These are phyloP conservation scores for Callopanchax toddi DNA, from an alignment of 2,113 vertebrate genomes.

Conservation along the genomic window DNA sequence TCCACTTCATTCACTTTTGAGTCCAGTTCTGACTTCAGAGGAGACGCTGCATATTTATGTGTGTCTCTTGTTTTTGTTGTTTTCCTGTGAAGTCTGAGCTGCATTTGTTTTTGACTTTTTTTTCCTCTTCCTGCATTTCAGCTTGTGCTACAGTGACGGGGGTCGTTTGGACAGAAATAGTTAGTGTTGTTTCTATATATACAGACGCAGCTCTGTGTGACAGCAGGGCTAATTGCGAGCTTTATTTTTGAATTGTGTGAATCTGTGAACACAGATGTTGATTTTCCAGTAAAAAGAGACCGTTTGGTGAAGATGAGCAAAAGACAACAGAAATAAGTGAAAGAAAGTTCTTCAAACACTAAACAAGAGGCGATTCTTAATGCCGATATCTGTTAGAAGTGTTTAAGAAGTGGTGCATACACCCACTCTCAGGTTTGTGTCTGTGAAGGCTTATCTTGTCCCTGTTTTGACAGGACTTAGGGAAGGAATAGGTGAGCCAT, in stretches of 20 bases:
- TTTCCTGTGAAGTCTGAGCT: constrained; percentile 19
- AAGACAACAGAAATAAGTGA: background rate
- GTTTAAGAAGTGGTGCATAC: constrained; percentile 38
- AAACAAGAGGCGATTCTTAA: constrained; percentile 10
- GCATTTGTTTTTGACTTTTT: constrained; percentile 36
- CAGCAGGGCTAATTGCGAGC: constrained; percentile 5
- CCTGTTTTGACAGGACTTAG: constrained; percentile 53
- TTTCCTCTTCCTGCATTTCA: constrained; percentile 36
- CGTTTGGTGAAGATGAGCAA: too few relatives aligned
- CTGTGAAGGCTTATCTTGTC: constrained; percentile 61
- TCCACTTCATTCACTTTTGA: constrained; percentile 53
- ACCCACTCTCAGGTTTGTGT: constrained; percentile 51
- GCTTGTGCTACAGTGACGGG: constrained; percentile 41
- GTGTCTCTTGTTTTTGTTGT: constrained; percentile 43
- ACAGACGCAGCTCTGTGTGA: constrained; percentile 2
- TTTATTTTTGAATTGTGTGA: constrained; percentile 10
- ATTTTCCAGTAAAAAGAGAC: constrained; percentile 22
- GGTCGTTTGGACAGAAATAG: constrained; percentile 52
- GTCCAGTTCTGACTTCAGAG: constrained; percentile 53
- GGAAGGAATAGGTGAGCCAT: constrained; percentile 53
- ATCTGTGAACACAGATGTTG: constrained; percentile 10
- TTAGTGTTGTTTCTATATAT: constrained; percentile 29
- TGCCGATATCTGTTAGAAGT: constrained; percentile 33
- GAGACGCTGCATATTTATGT: constrained; percentile 60
- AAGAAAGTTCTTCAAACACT: background rate